Percentiles rank a stretch among this genome's conserved stretches.
Conservation (phyloP, 1,140 invertebrate species). For the Hylyphantes graminicola region DNA sequence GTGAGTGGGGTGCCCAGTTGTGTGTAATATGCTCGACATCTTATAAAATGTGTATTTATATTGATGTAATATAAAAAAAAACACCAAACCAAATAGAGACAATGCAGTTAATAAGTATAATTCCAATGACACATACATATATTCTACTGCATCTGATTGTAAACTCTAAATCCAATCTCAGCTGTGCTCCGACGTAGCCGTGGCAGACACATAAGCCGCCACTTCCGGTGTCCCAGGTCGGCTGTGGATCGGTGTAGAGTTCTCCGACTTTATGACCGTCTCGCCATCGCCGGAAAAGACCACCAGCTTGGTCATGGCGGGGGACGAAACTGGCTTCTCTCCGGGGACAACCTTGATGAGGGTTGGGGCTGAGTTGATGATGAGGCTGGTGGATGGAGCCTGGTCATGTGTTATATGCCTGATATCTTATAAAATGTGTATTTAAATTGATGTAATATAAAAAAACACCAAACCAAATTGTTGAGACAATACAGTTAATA, state of each 20-base stretch:
- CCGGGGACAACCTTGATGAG: conserved; percentile 58
- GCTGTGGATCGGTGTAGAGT: conserved; percentile 28
- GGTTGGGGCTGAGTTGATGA: conserved; percentile 52
- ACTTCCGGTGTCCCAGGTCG: conserved; percentile 38
- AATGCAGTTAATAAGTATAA: no score
- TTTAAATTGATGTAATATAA: no score
- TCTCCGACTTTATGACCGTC: conserved; percentile 8
- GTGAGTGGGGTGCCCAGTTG: conserved; percentile 34
- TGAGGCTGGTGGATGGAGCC: neutral
- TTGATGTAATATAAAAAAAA: no score
- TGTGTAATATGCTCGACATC: conserved; percentile 61
- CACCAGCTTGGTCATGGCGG: conserved; percentile 58
- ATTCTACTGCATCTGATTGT: no score
- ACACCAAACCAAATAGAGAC: no score
- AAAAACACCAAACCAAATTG: no score
- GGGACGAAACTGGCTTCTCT: conserved; percentile 33
- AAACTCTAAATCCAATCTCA: no score
- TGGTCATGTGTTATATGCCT: conserved; percentile 63
- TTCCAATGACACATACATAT: no score
- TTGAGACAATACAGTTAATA: no score
- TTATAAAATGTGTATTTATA: no score
- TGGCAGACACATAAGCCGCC: conserved; percentile 47
- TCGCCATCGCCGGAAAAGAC: conserved; percentile 37
- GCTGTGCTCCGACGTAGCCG: neutral
- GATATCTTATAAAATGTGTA: no score